Base-by-base conservation (phyloP, 2,113 vertebrate species). In the Mungos mungo region DNA sequence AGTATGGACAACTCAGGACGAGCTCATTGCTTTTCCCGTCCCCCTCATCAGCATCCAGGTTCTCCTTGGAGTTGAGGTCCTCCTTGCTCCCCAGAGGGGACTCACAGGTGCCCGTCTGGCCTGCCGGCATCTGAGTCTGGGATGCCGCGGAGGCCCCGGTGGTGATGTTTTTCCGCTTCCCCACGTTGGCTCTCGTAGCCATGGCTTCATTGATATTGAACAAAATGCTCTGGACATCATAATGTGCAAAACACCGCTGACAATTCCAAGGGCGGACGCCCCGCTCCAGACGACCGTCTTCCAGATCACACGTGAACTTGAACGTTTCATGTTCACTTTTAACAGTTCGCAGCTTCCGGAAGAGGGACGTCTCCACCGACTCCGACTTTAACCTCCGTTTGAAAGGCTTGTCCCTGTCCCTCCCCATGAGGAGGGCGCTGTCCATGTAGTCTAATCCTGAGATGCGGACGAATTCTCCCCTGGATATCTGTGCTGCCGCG, bases 191-290 rank as follows among this genome's bases (percentile, higher is more conserved):
- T 96, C 99, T 98, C 41, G 98, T 99, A 35, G 99, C 99, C 98
- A 99, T 99, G 0, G 99, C 99, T 97, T 99, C 99, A 1, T 99
- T 99, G 97, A 99, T 99, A 96, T 99, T 99, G 98, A 99, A 99
- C 98, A 99, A 99, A 90, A 99, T 98, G 33, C 99, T 99, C 99
- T 99, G 99, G 87, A 99, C 99, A 54, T 99, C 99, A 4, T 99
- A 99, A 98, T 99, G 99, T 35, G 99, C 99, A 90, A 99, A 99
- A 98, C 99, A 99, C 97, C 99, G 99, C 92, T 99, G 99, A 88
- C 99, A 99, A 92, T 99, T 99, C 98, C 99, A 99, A 0, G 98
- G 98, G 68, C 98, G 99, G n/a, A 98, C 15, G 2, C 89, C 98
- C 93, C 98, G 98, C 83, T 99, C 99, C 15, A 99, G 98, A 33